Evolutionary conservation across 2,797 vertebrate species (phyloP), one percentile per base, ranked within the genome.

Genomic region (Neosilurus mollespiculum): DNA sequence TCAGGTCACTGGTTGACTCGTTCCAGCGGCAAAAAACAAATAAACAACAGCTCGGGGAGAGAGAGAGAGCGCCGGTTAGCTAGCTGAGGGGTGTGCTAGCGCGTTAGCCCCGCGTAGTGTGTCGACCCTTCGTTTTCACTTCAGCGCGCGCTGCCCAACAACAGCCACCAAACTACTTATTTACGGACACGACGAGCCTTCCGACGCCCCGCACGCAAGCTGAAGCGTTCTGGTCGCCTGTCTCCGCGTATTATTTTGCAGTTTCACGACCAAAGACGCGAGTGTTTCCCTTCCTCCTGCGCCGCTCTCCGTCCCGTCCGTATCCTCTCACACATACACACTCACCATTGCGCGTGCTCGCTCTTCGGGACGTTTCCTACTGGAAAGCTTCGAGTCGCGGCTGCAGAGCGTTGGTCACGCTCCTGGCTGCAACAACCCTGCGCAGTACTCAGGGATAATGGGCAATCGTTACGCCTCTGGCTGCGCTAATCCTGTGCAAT

Each of bases 251-350:
- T 16, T 69, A 30, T 76, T 30, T 6, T 62, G 16, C 26, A 81
- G 75, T 30, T 82, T 80, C 70, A 77, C 82, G 75, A 81, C 62
- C 87, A 80, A 70, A 84, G 84, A 76, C 81, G 78, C 66, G 54
- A 85, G 83, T 67, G 87, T 59, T 82, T 80, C 88, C 84, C 81
- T 83, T 87, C 72, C 85, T 86, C 79, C 83, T 53, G 83, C 81
- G 18, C 83, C 43, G 86, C 87, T 85, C 86, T 90, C 89, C 89
- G 90, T 93, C 92, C 90, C 87, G 90, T 81, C 78, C 84, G 87
- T 71, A 83, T 91, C 90, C 18, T 61, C 86, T 86, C 71, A 43
- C 37, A 43, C 37, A 43, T 6, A n/a, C 81, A 64, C 73, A 67
- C 72, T 84, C 83, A 84, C 66, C 88, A 90, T 62, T 87, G 90